Conservation (phyloP, 2,888 invertebrate genomes). For the Coenonympha arcania region DNA sequence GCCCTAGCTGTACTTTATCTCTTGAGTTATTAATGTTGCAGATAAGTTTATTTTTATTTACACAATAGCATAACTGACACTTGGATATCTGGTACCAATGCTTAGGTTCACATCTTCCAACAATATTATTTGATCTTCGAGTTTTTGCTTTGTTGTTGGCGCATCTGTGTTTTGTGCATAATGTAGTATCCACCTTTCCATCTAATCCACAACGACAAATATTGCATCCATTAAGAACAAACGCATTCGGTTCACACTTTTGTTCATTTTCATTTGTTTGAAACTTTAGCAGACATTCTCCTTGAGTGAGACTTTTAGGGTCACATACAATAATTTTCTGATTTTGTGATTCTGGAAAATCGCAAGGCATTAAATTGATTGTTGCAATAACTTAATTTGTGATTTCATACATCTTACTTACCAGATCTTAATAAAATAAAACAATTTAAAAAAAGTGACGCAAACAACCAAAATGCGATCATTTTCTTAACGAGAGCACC, state of each 20-base stretch:
- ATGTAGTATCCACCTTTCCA: slow-evolving; percentile 38
- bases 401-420: no score
- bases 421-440: not conserved
- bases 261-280: slow-evolving; percentile 14
- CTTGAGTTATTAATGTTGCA: slow-evolving; percentile 42
- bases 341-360: not conserved
- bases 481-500: not conserved
- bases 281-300: slow-evolving; percentile 31
- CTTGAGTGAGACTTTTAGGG: slow-evolving; percentile 40
- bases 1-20: slow-evolving; percentile 36
- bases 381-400: no score
- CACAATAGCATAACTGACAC: slow-evolving; percentile 56
- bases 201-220: slow-evolving; percentile 45
- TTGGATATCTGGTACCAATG: slow-evolving; percentile 54
- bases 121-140: slow-evolving; percentile 28
- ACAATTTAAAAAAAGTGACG: not conserved
- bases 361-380: not conserved
- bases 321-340: slow-evolving; percentile 30
- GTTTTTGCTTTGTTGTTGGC: not conserved
- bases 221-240: slow-evolving; percentile 46
- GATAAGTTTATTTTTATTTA: slow-evolving; percentile 45
- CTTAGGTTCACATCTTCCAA: slow-evolving; percentile 41
- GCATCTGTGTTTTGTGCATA: slow-evolving; percentile 51
- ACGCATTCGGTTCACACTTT: slow-evolving; percentile 42
- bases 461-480: not conserved